Evolutionary conservation across 1,140 invertebrate species (phyloP).

Genomic region (Zaprionus kolodkinae): DNA sequence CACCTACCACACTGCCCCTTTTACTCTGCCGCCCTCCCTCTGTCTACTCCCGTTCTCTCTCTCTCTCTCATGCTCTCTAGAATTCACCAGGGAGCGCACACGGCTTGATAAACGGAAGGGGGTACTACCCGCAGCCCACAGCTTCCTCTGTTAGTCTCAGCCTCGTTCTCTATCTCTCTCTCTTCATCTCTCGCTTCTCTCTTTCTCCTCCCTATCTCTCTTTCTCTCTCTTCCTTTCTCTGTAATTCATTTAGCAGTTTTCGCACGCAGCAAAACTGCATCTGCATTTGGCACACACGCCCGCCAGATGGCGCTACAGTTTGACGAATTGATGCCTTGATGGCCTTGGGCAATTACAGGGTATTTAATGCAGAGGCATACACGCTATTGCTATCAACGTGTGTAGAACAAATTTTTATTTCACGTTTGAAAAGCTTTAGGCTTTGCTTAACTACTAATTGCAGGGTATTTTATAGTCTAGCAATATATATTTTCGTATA

Average conservation of each 20-base stretch:
- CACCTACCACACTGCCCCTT: background rate
- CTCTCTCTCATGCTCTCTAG: background rate
- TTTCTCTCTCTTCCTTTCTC: conserved; percentile 9
- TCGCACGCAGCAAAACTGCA: conserved; percentile 47
- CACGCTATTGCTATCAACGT: no score
- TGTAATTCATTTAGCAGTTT: conserved; percentile 56
- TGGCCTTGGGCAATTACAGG: background rate
- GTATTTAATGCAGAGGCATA: background rate
- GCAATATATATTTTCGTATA: no score
- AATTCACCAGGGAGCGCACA: background rate
- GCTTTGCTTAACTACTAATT: no score
- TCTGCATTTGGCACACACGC: conserved; percentile 29
- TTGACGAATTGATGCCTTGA: conserved; percentile 1
- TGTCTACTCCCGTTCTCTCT: no score
- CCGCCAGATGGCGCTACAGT: conserved; percentile 39
- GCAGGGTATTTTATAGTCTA: no score
- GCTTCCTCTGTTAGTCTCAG: conserved; percentile 15
- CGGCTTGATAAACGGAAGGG: background rate
- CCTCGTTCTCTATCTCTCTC: conserved; percentile 6
- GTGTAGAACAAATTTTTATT: no score
- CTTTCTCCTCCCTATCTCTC: conserved; percentile 6
- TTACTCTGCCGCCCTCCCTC: background rate
- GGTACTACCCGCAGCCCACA: conserved; percentile 1
- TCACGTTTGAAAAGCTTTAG: no score
- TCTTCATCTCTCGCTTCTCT: background rate